These are phyloP conservation scores for Suricata suricatta DNA, from an alignment of 2,113 vertebrate genomes.

Conservation along the genomic window DNA sequence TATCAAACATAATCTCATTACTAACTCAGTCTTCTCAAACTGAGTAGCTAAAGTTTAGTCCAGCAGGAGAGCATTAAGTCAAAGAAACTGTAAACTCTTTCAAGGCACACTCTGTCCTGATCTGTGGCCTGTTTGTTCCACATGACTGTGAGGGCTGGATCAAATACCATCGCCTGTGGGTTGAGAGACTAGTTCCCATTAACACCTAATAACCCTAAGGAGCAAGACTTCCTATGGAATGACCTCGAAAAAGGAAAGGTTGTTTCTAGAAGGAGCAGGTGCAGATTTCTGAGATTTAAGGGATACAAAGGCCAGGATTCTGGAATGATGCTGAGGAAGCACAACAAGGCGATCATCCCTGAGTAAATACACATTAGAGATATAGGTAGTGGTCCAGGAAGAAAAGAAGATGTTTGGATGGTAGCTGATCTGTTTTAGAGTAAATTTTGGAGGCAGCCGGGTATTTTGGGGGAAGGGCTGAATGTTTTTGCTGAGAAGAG, in stretches of 20 bases:
- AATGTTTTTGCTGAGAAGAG: background rate
- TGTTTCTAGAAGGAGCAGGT: background rate
- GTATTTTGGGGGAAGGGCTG: background rate
- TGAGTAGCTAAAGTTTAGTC: background rate
- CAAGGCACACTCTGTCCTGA: background rate
- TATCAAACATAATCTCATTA: background rate
- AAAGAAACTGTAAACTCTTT: background rate
- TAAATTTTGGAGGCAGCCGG: background rate
- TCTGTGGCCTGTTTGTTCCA: background rate
- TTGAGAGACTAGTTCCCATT: background rate
- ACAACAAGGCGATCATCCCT: background rate
- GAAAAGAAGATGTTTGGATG: background rate
- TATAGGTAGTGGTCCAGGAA: background rate
- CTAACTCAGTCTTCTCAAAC: constrained; percentile 7
- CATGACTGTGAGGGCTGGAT: background rate
- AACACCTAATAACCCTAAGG: background rate
- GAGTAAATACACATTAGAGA: background rate
- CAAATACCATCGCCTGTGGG: background rate
- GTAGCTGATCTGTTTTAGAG: background rate
- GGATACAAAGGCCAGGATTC: background rate
- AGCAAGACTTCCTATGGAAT: background rate
- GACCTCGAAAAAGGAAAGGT: background rate
- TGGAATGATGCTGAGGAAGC: background rate
- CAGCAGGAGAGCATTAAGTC: background rate
- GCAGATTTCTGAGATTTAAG: background rate